These are phyloP conservation scores for Phoxinus dragarum DNA, from an alignment of 2,797 vertebrate genomes.

Conservation along the genomic window DNA sequence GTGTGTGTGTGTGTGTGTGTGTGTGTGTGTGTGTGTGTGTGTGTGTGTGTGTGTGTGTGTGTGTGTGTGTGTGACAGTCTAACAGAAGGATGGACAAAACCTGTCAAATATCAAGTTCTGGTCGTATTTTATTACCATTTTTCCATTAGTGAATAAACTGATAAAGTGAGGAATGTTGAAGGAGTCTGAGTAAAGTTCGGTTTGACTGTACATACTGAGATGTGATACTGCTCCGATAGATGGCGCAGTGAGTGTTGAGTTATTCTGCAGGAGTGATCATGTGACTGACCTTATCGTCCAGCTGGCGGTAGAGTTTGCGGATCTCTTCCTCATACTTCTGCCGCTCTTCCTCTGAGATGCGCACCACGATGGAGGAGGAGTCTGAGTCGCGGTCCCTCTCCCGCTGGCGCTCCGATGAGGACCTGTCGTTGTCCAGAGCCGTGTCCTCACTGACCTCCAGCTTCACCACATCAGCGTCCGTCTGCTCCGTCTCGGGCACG, in stretches of 20 bases:
- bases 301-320: conserved; percentile 92
- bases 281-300: conserved; percentile 90
- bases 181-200: no score
- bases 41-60: no score
- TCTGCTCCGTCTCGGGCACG: conserved; percentile 80
- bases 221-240: not conserved
- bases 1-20: no score
- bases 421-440: conserved; percentile 77
- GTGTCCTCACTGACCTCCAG: conserved; percentile 72
- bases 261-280: conserved; percentile 4
- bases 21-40: no score
- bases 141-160: no score
- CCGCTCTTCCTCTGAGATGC: conserved; percentile 91
- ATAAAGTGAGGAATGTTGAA: no score
- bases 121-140: no score
- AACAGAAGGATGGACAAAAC: no score
- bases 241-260: not conserved
- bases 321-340: conserved; percentile 97
- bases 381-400: conserved; percentile 58
- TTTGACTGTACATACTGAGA: not conserved
- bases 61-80: no score
- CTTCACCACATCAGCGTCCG: conserved; percentile 71
- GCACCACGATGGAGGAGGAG: conserved; percentile 91
- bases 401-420: conserved; percentile 35
- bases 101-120: no score